Base-by-base conservation (phyloP, 2,797 vertebrate species). In the Erethizon dorsatum region DNA sequence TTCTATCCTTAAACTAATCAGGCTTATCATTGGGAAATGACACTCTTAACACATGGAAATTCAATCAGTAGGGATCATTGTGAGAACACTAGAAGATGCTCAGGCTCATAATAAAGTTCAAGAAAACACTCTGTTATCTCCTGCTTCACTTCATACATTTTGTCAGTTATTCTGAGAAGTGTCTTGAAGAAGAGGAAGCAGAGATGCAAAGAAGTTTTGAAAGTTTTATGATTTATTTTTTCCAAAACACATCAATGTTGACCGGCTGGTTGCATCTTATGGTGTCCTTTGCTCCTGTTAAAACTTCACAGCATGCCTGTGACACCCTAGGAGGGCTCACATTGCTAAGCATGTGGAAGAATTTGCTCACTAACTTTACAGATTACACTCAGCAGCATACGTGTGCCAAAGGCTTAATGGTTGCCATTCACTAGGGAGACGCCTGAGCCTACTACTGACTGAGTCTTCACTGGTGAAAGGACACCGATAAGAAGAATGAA, bases 401-500 rank as follows among this genome's bases (percentile, higher is more conserved):
- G 69, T 77, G 56, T 88, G 54, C 22, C 83, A 87, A 54, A 75
- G 67, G 6, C 61, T 93, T 95, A 89, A 93, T 78, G 65, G 41
- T 84, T 86, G 2, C 52, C 85, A 95, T 90, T 94, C 80, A 79
- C 97, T 82, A 65, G 41, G 20, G 41, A 91, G 71, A 82, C 88
- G 1, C 0, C 57, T 73, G 24, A 71, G 69, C 45, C 22, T 50
- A 7, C 79, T 95, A 65, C 24, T 56, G 47, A 83, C 61, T 26
- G 79, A 96, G 0, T 1, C 4, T 97, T 47, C 13, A 59, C 94
- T 50, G 52, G 87, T 87, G 77, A 96, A 97, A 97, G 90, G 77
- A 83, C 91, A 84, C 2, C 11, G 79, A 71, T 52, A 96, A 92
- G 92, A 97, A 97, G 61, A 95, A 97, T 95, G 83, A 41, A 97